Evolutionary conservation across 2,888 invertebrate genomes (phyloP), one percentile per base, ranked within the genome.

Genomic region (Caenorhabditis wallacei): DNA sequence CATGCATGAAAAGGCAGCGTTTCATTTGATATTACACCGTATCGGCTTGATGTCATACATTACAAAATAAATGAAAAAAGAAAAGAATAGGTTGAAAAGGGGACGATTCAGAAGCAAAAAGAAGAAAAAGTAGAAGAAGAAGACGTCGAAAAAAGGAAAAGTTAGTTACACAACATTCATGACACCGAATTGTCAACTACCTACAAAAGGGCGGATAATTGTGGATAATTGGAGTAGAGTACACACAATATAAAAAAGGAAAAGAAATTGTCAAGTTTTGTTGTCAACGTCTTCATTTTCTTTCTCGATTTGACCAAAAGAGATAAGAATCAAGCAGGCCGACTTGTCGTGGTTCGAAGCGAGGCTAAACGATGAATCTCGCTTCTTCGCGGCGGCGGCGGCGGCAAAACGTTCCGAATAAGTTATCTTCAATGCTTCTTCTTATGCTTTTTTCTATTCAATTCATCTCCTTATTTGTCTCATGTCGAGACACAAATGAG

Each of bases 301-400:
- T n/a, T 11, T 66, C 66, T 66, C 53, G 66, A 61, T 40, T n/a
- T 46, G 43, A 61, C 61, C 71, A 61, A 68, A 66, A 64, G 35
- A 69, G 76, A 76, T 76, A 76, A 76, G 68, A 54, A 76, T 76
- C 76, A 76, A 69, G 76, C 57, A 68, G 68, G 75, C 76, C 59
- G 75, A 66, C 63, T 22, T 30, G 30, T 61, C n/a, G 61, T 51
- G 51, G 66, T 66, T 53, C 20, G 46, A 48, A 48, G 18, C 22
- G 37, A 13, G 59, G 51, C 71, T 35, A 51, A 20, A 48, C 61
- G 48, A 24, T 5, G 37, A 24, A 75, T 75, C 66, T 26, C 68
- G 75, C 75, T 68, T 51, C 18, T n/a, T 26, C 13, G 11, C 40
- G 22, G 43, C 61, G 64, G 53, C 43, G 20, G 43, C 61, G 64